Percentiles rank a stretch among this genome's conserved stretches.
Conservation (phyloP, 2,888 invertebrate species). For the Cephus runcator region DNA sequence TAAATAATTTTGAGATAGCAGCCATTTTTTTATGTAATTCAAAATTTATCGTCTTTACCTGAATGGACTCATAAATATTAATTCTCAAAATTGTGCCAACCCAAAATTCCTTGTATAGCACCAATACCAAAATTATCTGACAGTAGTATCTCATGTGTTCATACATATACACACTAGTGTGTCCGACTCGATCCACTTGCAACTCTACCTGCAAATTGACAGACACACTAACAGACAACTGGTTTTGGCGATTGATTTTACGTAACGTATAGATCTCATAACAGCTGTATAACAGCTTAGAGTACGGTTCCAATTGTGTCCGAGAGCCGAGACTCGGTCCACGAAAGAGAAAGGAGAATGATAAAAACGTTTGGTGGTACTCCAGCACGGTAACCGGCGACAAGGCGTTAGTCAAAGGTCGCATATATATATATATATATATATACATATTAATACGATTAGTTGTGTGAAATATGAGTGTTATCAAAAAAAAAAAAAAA, state of each 20-base stretch:
- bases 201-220: background rate
- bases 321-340: background rate
- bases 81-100: background rate
- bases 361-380: slow-evolving; percentile 16
- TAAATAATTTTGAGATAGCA: background rate
- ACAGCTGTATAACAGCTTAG: slow-evolving; percentile 1
- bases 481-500: background rate
- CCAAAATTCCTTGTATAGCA: background rate
- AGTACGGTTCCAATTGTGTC: slow-evolving; percentile 2
- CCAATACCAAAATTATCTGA: background rate
- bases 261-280: background rate
- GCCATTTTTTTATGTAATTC: background rate
- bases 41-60: background rate
- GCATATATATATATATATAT: background rate
- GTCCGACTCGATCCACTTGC: background rate
- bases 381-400: background rate
- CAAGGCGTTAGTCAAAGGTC: slow-evolving; percentile 13
- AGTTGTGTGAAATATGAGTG: background rate
- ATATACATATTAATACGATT: background rate
- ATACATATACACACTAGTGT: no score
- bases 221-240: background rate
- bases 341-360: slow-evolving; percentile 28
- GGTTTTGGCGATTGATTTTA: background rate
- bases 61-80: background rate
- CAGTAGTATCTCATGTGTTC: no score